Percentiles rank a stretch among this genome's conserved stretches.
These are phyloP conservation scores for Ursus arctos DNA, from an alignment of 2,113 vertebrate species.

Conservation along the genomic window DNA sequence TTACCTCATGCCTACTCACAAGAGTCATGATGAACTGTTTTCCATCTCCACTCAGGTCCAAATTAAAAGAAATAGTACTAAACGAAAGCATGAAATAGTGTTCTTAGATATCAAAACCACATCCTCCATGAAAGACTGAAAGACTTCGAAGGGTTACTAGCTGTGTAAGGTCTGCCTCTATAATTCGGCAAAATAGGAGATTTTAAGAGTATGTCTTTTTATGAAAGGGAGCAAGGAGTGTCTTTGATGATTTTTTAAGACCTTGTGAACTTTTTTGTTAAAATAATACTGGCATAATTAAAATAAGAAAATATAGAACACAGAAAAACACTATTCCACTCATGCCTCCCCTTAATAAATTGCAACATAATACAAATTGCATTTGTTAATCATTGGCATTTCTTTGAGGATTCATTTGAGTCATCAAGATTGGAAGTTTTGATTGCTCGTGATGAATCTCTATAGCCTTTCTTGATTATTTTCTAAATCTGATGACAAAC, in stretches of 20 bases:
- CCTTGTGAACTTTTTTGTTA: neutral
- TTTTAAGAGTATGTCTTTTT: neutral
- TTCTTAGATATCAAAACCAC: neutral
- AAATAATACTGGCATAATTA: neutral
- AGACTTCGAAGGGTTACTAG: neutral
- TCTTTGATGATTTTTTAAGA: neutral
- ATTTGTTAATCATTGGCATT: slow-evolving; percentile 62
- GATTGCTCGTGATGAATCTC: slow-evolving; percentile 71
- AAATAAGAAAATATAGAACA: slow-evolving; percentile 38
- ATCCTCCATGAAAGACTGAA: neutral
- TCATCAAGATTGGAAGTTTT: slow-evolving; percentile 66
- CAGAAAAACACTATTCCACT: slow-evolving; percentile 21
- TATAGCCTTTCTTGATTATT: slow-evolving; percentile 77
- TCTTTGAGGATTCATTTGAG: slow-evolving; percentile 74
- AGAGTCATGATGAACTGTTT: neutral
- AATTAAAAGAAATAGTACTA: neutral
- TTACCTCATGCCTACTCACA: neutral
- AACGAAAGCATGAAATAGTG: neutral
- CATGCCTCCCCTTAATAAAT: slow-evolving; percentile 57
- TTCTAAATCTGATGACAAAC: slow-evolving; percentile 77
- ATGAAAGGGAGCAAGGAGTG: neutral
- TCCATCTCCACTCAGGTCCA: neutral
- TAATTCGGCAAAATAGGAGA: neutral
- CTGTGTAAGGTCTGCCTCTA: neutral
- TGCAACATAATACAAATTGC: slow-evolving; percentile 47